These are phyloP conservation scores for Empidonax alnorum DNA, from an alignment of 2,113 vertebrate genomes.

Conservation along the genomic window DNA sequence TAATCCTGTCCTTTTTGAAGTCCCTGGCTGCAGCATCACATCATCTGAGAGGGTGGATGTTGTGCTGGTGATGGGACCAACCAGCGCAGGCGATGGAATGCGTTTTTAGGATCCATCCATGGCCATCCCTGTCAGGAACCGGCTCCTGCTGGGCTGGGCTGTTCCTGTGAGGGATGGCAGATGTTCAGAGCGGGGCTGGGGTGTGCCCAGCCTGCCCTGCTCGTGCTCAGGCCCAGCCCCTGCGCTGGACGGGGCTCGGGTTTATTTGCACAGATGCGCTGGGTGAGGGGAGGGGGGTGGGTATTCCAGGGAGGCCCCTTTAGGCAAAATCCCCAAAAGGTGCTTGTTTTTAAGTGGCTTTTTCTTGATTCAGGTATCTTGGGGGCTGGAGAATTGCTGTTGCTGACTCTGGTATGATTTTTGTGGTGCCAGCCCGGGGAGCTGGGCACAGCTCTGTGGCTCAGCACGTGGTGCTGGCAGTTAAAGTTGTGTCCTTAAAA, in stretches of 20 bases:
- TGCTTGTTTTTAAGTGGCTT: fast-evolving
- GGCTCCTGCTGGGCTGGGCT: background rate
- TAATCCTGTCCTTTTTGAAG: slow-evolving; percentile 27
- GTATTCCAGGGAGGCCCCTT: background rate
- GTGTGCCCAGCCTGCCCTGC: background rate
- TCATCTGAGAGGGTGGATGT: background rate
- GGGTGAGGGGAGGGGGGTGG: background rate
- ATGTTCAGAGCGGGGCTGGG: background rate
- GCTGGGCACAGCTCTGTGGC: background rate
- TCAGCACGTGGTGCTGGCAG: background rate
- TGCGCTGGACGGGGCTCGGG: background rate
- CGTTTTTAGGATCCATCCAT: background rate
- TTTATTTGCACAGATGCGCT: background rate
- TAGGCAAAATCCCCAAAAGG: background rate
- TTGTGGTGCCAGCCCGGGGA: background rate
- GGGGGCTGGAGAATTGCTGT: background rate
- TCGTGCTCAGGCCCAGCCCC: background rate
- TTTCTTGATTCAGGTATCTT: background rate
- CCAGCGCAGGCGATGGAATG: background rate
- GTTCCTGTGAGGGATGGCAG: background rate
- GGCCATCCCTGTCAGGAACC: fast-evolving
- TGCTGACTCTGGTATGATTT: fast-evolving
- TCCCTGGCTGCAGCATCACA: background rate
- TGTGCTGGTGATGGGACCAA: background rate
- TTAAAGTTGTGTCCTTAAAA: background rate